Base-by-base conservation (phyloP, 2,888 invertebrate species). In the Dimorphilus gyrociliatus region DNA sequence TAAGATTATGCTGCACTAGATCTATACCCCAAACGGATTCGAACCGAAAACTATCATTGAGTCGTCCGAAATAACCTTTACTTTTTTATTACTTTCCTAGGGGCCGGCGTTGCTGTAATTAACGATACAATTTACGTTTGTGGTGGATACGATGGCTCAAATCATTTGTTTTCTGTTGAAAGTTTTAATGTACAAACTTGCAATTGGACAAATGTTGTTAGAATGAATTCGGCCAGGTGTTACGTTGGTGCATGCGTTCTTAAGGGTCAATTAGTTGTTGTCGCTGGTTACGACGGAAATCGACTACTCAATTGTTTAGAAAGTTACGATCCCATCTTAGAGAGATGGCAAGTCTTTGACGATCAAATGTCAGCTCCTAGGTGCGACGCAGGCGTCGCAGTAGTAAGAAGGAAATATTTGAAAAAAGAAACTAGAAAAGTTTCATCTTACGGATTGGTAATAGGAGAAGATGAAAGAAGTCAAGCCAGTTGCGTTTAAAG, bases 231-330 rank as follows among this genome's bases (percentile, higher is more conserved):
- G 2, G 55, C 58, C 1, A 39, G 60, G 19, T 60, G 60, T 34
- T 60, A 60, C 39, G 57, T 58, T 1, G 57, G 58, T 8, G 56
- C 58, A 2, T 57, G 56, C 40, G 47, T 55, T 13, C 45, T 60
- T n/a, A 47, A 48, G 29, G 58, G 57, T 8, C 48, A 50, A 34
- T 47, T 60, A n/a, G 47, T 51, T 33, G 56, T 59, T 19, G 54
- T 55, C 7, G 60, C 56, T 27, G 59, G 57, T 55, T 57, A 46
- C 42, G 57, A 59, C 42, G 60, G 60, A 19, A 51, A 45, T 27
- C 41, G 48, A 3, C 33, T 60, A 23, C 40, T 60, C 18, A 50
- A 51, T 36, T 47, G 50, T 16, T 43, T 56, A 4, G 60, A 60
- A 37, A 43, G 46, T 21, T 59, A 54, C 33, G 55, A 59, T 32